A percentile compares a stretch with the other conserved stretches of the same genome.
These are phyloP conservation scores for Holotrichia oblita DNA, from an alignment of 1,140 invertebrate genomes.

Conservation along the genomic window DNA sequence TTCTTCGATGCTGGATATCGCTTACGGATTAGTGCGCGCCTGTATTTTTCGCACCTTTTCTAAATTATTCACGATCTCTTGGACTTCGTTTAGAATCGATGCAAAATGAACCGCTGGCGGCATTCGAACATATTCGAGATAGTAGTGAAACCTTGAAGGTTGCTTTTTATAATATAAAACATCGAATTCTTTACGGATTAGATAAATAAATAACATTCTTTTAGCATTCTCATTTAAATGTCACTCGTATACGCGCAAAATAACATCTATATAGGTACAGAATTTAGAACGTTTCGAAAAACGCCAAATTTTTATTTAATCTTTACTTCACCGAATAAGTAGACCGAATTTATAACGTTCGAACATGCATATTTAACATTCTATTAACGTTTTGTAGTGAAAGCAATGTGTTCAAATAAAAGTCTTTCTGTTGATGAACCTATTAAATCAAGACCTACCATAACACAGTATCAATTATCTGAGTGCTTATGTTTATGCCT, in stretches of 20 bases:
- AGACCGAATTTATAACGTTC: not conserved
- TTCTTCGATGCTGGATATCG: no score
- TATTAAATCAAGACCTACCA: conserved; percentile 13
- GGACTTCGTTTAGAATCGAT: no score
- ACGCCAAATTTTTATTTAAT: not conserved
- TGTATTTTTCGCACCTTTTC: conserved; percentile 7
- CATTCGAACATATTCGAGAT: not conserved
- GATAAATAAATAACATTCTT: conserved; percentile 14
- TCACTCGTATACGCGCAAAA: not conserved
- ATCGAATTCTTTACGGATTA: not conserved
- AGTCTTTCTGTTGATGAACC: conserved; percentile 20
- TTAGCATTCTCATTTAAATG: conserved; percentile 10
- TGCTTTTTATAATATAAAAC: not conserved
- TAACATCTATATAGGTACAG: no score
- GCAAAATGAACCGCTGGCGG: not conserved
- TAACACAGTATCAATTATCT: conserved; percentile 1
- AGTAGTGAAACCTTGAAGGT: not conserved
- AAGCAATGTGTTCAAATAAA: conserved; percentile 1
- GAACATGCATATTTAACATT: not conserved
- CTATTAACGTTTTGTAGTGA: not conserved
- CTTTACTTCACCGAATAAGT: not conserved
- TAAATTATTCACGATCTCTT: not conserved
- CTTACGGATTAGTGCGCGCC: not conserved
- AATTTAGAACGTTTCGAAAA: not conserved
- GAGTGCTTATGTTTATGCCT: not conserved